Conservation (phyloP, 2,888 invertebrate species). For the Panopea generosa region DNA sequence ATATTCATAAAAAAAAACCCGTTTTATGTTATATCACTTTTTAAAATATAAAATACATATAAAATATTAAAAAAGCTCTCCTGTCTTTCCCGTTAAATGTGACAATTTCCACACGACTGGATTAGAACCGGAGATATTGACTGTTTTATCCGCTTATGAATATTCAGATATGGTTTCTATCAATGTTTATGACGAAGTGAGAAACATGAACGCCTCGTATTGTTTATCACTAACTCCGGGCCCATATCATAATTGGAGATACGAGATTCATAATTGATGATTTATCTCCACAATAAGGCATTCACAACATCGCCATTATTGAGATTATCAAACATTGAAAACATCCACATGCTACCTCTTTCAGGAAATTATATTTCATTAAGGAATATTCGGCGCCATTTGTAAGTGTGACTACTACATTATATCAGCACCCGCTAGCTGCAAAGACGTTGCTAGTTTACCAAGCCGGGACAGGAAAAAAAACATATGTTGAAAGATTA, state of each 20-base stretch:
- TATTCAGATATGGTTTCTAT: not conserved
- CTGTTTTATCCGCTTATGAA: not conserved
- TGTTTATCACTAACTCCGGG: constrained; percentile 14
- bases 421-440: no score
- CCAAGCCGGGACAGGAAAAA: no score
- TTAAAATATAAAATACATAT: no score
- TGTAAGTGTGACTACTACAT: not conserved
- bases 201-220: constrained; percentile 13
- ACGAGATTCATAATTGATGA: constrained; percentile 36
- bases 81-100: no score
- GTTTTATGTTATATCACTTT: no score
- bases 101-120: no score
- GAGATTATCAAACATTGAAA: constrained; percentile 41
- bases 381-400: constrained; percentile 22
- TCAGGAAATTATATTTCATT: constrained; percentile 5
- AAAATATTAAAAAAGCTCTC: no score
- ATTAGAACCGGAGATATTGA: no score
- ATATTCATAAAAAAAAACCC: no score
- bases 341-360: constrained; percentile 26
- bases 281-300: constrained; percentile 38
- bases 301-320: constrained; percentile 31
- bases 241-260: constrained; percentile 29
- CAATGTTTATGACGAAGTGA: constrained; percentile 20
- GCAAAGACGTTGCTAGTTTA: no score
- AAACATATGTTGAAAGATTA: no score